Evolutionary conservation across 2,797 vertebrate species (phyloP).

Genomic region (Chelonia mydas): DNA sequence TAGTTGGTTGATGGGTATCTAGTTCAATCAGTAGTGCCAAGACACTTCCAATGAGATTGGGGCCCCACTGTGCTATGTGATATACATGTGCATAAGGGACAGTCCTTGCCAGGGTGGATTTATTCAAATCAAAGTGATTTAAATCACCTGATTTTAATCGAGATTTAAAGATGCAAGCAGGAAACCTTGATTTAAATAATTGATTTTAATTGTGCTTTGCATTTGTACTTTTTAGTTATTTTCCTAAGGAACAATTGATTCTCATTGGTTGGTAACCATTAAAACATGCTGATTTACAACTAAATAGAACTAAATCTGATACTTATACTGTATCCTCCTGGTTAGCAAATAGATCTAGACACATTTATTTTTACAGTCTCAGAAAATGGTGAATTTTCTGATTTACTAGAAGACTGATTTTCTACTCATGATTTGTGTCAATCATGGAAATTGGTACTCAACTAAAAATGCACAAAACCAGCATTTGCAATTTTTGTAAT

Average conservation of each 20-base stretch:
- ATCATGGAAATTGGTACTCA: background rate
- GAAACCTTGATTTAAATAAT: background rate
- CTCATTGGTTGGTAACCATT: background rate
- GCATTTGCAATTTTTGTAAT: background rate
- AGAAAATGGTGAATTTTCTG: background rate
- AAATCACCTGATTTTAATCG: too few species aligned
- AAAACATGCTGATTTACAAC: too few species aligned
- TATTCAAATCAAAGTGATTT: background rate
- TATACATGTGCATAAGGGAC: background rate
- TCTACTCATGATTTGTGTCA: background rate
- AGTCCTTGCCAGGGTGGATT: background rate
- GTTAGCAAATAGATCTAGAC: background rate
- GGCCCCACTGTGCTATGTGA: background rate
- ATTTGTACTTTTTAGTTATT: background rate
- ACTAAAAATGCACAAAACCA: background rate
- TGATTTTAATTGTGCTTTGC: background rate
- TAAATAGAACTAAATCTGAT: background rate
- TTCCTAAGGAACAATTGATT: background rate
- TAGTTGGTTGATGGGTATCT: background rate
- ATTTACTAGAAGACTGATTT: background rate
- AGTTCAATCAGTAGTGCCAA: background rate
- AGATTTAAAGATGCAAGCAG: too few species aligned
- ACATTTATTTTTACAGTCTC: background rate
- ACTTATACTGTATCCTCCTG: too few species aligned
- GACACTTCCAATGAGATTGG: background rate